phyloP scores from a whole-genome alignment of 2,113 vertebrate genomes.

The Phyllopteryx taeniolatus region DNA sequence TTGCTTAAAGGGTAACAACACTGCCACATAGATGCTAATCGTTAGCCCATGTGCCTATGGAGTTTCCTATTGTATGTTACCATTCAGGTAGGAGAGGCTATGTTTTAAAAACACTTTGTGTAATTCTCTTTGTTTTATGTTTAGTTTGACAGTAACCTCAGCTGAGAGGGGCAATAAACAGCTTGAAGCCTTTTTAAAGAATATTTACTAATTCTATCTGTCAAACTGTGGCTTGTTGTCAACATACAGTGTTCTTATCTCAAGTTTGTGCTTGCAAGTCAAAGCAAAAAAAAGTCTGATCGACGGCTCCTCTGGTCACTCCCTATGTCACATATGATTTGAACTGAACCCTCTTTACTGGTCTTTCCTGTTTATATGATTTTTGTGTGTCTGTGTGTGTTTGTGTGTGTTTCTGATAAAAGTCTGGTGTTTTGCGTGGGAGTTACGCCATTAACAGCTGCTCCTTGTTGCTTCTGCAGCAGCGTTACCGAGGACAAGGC shows the following conservation, averaged over 20 bases:
- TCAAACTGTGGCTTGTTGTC: too few relatives aligned
- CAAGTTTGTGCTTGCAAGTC: too few relatives aligned
- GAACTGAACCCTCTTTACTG: not conserved
- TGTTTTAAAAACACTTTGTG: too few relatives aligned
- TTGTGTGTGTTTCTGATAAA: not conserved
- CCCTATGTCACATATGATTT: not conserved
- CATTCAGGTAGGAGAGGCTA: not conserved
- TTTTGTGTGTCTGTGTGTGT: too few relatives aligned
- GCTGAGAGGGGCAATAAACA: too few relatives aligned
- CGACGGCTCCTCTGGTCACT: too few relatives aligned
- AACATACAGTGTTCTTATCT: too few relatives aligned
- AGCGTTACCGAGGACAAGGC: slow-evolving; percentile 65
- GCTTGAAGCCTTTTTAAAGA: too few relatives aligned
- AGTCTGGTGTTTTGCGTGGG: not conserved
- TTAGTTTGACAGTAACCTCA: too few relatives aligned
- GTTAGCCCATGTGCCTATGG: not conserved
- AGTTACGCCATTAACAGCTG: slow-evolving; percentile 14
- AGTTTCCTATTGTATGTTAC: not conserved
- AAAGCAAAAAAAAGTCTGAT: too few relatives aligned
- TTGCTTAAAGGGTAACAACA: not conserved
- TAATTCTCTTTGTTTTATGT: too few relatives aligned
- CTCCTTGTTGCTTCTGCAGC: slow-evolving; percentile 39
- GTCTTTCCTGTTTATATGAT: not conserved
- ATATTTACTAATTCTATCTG: too few relatives aligned
- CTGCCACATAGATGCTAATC: not conserved